A percentile compares a stretch with the other conserved stretches of the same genome.
Conservation (phyloP, 1,140 invertebrate genomes). For the Calycopis cecrops region DNA sequence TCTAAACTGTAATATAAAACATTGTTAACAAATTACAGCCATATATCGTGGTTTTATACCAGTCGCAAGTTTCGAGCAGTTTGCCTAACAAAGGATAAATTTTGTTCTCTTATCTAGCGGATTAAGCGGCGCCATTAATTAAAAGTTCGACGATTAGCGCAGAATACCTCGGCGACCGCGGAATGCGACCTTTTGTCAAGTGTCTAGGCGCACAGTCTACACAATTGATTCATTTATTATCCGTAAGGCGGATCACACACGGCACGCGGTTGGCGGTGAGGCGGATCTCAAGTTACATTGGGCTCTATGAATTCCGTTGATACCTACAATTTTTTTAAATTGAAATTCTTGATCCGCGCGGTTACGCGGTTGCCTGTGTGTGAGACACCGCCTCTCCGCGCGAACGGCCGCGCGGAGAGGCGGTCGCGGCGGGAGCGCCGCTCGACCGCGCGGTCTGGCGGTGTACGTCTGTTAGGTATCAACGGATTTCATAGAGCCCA, state of each 20-base stretch:
- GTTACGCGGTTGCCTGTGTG: no score
- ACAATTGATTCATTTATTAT: constrained; percentile 12
- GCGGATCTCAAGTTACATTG: no score
- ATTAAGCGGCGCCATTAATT: constrained; percentile 39
- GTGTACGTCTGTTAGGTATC: no score
- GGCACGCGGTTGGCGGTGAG: no score
- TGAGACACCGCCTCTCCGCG: no score
- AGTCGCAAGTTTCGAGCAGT: constrained; percentile 4
- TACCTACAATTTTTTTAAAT: no score
- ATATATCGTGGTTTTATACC: constrained; percentile 11
- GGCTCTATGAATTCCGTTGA: no score
- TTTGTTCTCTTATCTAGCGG: constrained; percentile 34
- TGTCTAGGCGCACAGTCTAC: constrained; percentile 19
- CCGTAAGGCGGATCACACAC: background rate
- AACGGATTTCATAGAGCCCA: no score
- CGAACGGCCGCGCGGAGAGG: no score
- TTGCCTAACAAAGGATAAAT: constrained; percentile 13
- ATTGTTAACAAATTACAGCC: constrained; percentile 6
- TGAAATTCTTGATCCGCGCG: no score
- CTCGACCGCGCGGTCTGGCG: no score
- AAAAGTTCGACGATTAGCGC: constrained; percentile 48
- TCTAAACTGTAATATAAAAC: background rate
- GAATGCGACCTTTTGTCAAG: constrained; percentile 37
- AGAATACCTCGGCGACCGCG: constrained; percentile 35
- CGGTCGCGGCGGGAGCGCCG: no score